Evolutionary conservation across 2,797 vertebrate species (phyloP).

Genomic region (Sternarchorhynchus goeldii): DNA sequence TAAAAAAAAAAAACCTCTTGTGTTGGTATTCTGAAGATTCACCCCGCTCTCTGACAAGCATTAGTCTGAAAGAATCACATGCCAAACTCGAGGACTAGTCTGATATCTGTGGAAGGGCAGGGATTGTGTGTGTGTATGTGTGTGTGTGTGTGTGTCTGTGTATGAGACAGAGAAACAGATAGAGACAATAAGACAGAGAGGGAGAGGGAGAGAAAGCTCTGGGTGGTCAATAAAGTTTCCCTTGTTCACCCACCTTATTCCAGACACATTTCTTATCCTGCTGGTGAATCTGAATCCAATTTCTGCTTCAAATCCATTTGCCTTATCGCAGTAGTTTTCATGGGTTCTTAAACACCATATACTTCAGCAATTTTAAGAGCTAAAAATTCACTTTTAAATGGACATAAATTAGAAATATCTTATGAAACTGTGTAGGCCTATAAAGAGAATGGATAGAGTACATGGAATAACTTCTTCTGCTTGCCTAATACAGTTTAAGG

Average conservation of each 20-base stretch:
- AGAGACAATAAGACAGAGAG: not conserved
- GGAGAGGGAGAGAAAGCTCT: slow-evolving; percentile 31
- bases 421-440: not conserved
- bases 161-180: not conserved
- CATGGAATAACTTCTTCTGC: not conserved
- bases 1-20: slow-evolving; percentile 15
- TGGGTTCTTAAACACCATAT: slow-evolving; percentile 10
- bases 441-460: not conserved
- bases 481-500: not conserved
- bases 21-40: slow-evolving; percentile 24
- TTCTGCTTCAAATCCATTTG: slow-evolving; percentile 30
- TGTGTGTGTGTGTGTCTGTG: not conserved
- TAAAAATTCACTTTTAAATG: slow-evolving; percentile 6
- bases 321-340: slow-evolving; percentile 34
- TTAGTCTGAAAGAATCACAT: slow-evolving; percentile 36
- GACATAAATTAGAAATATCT: not conserved
- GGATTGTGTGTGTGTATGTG: slow-evolving; percentile 3
- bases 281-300: slow-evolving; percentile 33
- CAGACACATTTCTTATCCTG: slow-evolving; percentile 35
- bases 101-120: slow-evolving; percentile 48
- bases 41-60: slow-evolving; percentile 32
- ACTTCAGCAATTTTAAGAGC: slow-evolving; percentile 10
- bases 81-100: slow-evolving; percentile 48
- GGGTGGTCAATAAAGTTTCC: slow-evolving; percentile 36
- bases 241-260: slow-evolving; percentile 11